Percentiles rank a stretch among this genome's conserved stretches.
Evolutionary conservation across 2,113 vertebrate genomes (phyloP).

Genomic region (sheep (Ovis aries)): ARS-UI_Ramb_v3.0 NC_056073.1:48757501-48758000

Average conservation of each 20-base stretch:
- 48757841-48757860: rapidly evolving
- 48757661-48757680: neutral
- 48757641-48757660: neutral
- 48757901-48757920: neutral
- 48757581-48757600: too few species aligned
- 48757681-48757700: rapidly evolving
- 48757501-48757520: neutral
- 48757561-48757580: neutral
- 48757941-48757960: neutral
- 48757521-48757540: neutral
- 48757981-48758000: rapidly evolving
- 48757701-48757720: neutral
- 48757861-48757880: neutral
- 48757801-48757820: neutral
- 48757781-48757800: neutral
- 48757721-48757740: neutral
- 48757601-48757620: neutral
- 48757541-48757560: neutral
- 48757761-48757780: neutral
- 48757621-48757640: neutral
- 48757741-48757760: too few species aligned
- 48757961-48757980: neutral
- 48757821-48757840: neutral
- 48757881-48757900: neutral
- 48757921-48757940: neutral